Percentiles rank a stretch among this genome's conserved stretches.
Conservation (phyloP, 2,797 vertebrate genomes). For the Peromyscus melanophrys region DNA sequence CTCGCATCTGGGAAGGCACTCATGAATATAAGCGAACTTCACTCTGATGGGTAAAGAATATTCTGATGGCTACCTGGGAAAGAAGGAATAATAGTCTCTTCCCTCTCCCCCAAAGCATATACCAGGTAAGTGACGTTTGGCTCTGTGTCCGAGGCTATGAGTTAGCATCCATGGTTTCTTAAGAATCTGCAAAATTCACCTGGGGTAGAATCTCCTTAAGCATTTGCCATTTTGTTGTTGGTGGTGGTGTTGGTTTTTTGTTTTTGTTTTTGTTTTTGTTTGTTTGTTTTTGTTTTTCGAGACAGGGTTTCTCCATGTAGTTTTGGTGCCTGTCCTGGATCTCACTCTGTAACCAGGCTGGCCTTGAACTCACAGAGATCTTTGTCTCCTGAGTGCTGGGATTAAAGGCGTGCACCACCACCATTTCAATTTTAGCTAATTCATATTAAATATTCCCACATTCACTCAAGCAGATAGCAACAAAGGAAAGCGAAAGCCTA, state of each 20-base stretch:
- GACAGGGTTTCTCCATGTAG: no score
- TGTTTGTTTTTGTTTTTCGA: background rate
- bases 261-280: background rate
- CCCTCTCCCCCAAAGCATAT: background rate
- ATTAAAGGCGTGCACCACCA: no score
- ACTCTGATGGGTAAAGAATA: background rate
- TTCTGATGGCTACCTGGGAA: background rate
- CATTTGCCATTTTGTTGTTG: background rate
- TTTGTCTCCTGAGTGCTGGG: no score
- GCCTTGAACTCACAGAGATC: no score
- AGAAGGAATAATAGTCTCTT: background rate
- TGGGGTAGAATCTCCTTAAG: conserved; percentile 6
- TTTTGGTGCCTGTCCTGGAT: no score
- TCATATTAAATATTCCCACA: conserved; percentile 10
- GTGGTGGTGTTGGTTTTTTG: no score
- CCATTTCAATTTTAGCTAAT: conserved; percentile 42
- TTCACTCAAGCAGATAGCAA: background rate
- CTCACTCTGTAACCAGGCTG: no score
- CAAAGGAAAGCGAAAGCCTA: conserved; percentile 16
- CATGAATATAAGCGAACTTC: background rate
- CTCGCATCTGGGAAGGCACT: conserved; percentile 15
- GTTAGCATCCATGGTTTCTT: conserved; percentile 2
- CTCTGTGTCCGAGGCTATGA: background rate
- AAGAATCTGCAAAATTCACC: conserved; percentile 11
- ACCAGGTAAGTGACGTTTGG: background rate